Base-by-base conservation (phyloP, 1,140 invertebrate genomes). In the Drosophila saltans region DNA sequence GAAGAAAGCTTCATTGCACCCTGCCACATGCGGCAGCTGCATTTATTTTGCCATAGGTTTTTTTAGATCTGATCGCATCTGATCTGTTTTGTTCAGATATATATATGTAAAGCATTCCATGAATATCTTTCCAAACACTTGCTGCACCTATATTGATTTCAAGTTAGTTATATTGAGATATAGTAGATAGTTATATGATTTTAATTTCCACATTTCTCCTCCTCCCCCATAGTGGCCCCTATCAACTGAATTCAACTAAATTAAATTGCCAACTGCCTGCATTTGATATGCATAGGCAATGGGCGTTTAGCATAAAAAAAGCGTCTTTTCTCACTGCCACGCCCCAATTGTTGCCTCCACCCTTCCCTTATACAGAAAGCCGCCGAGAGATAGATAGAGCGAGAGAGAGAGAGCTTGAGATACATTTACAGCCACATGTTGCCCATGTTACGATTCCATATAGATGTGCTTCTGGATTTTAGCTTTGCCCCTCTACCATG, bases 281-380 rank as follows among this genome's bases (percentile, higher is more conserved):
- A 74, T 80, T 73, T 65, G 78, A 81, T 83, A 84, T 89, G 83
- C 83, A 82, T 85, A 86, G 82, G 79, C 82, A 86, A 86, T 70
- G 74, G 81, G 83, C 81, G 70, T 89, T 72, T 74, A 70, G 80
- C 72, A 89, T 89, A 75, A 89, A 83, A 16, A 16, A 88, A 84
- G 83, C 83, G 80, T 83, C 80, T 88, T 76, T 88, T 82, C 80
- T 88, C 77, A 81, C 69, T 73, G 83, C 84, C 85, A 78, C 83
- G 74, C 83, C 82, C 81, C 81, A 72, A 36, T 36, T 36, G 6
- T 36, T 7, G 3, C 6, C 33, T 6, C 33, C 33, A 36, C 6
- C 33, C 33, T 5, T 36, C 64, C 33, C 66, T 8, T 43, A 30
- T 61, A 59, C 33, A 36, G 33, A 40, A 24, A 7, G 33, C 33